Percentiles rank a stretch among this genome's conserved stretches.
phyloP scores from a whole-genome alignment of 2,797 vertebrate genomes.

The Sebastes taczanowskii region DNA sequence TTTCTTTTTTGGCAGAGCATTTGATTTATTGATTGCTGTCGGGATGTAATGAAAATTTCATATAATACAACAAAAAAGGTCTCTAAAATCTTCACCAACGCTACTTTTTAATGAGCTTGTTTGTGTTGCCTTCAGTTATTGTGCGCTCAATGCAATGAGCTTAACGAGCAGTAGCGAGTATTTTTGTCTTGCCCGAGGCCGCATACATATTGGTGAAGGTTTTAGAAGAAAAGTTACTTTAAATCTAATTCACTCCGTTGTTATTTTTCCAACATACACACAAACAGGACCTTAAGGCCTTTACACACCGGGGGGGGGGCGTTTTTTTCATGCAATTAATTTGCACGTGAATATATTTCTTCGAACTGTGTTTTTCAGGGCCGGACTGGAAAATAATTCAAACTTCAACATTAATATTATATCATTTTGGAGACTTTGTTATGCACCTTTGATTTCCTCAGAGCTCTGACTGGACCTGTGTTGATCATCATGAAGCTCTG shows the following conservation, averaged over 20 bases:
- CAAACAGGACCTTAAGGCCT: neutral
- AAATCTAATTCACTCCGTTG: neutral
- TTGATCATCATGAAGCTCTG: neutral
- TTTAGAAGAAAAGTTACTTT: neutral
- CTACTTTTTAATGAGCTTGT: neutral
- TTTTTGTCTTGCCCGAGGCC: neutral
- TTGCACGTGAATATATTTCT: neutral
- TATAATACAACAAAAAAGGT: neutral
- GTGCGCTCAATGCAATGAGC: neutral
- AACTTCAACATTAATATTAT: neutral
- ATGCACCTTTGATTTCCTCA: neutral
- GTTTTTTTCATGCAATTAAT: neutral
- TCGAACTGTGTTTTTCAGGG: neutral
- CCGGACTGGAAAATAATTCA: neutral
- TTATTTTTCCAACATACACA: neutral
- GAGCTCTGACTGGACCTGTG: neutral
- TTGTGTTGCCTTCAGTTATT: neutral
- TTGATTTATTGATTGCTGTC: neutral
- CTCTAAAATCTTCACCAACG: neutral
- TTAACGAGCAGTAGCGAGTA: neutral
- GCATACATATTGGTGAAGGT: neutral
- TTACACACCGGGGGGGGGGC: neutral
- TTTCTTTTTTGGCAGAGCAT: neutral
- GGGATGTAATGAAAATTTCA: neutral
- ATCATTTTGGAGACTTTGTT: neutral